Evolutionary conservation across 23 tunicate genomes (phyloP), one percentile per base, ranked within the genome.

Genomic region (Trididemnum clinides): DNA sequence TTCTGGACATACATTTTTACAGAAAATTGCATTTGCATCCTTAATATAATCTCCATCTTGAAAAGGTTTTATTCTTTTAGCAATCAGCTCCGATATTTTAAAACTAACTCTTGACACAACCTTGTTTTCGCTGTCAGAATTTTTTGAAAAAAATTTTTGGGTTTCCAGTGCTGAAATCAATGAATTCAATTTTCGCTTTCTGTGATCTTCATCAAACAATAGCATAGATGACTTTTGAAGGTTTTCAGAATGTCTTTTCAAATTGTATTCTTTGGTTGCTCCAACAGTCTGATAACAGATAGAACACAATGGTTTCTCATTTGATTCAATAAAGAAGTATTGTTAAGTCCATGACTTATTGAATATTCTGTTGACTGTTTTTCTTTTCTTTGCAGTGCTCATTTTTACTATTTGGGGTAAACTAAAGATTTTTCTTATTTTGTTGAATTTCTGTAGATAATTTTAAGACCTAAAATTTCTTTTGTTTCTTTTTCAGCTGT

Each of bases 1-100:
- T 63, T 63, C 28, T 63, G 71, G 26, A 63, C 28, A 25, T 21
- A 21, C 26, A 21, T 63, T 63, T 21, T n/a, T 10, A 44, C 71
- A 63, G 71, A 21, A 63, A 63, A n/a, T 25, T 63, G 71, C 71
- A n/a, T 10, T 63, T 25, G 71, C 71, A 21, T 63, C 28, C 71
- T 63, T 63, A 21, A 63, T 63, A n/a, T n/a, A n/a, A n/a, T 63
- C 71, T n/a, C 71, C 71, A 63, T 63, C 71, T 25, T 21, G 28
- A 63, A n/a, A 63, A n/a, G 71, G 71, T 63, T 63, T 63, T 22
- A 12, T n/a, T n/a, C 28, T 63, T 21, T 25, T 21, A n/a, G 71
- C 71, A 63, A 63, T 21, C 28, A 63, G 71, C 26, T 63, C 26
- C 7, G 28, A 10, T 25, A 63, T n/a, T n/a, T n/a, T n/a, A n/a